Percentiles rank a stretch among this genome's conserved stretches.
These are phyloP conservation scores for Macaria notata DNA, from an alignment of 2,888 invertebrate species.

Conservation along the genomic window DNA sequence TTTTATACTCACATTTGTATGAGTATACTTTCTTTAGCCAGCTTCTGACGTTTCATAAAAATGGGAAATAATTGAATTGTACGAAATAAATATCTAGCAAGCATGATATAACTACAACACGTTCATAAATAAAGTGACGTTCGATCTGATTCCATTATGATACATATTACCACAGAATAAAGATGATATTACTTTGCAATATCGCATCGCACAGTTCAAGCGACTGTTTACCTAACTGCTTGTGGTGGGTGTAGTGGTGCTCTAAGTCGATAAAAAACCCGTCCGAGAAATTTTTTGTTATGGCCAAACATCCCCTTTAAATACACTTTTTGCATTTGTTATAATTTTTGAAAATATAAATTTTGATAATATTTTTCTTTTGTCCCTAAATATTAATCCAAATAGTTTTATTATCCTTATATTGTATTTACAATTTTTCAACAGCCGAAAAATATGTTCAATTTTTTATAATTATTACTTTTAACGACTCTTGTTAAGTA, in stretches of 20 bases:
- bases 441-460: slow-evolving; percentile 83
- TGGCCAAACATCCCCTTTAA: slow-evolving; percentile 80
- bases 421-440: slow-evolving; percentile 83
- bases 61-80: too few species aligned
- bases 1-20: too few species aligned
- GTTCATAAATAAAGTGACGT: slow-evolving; percentile 31
- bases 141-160: slow-evolving; percentile 63
- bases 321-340: slow-evolving; percentile 80
- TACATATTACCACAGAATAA: slow-evolving; percentile 37
- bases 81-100: too few species aligned
- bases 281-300: slow-evolving; percentile 70
- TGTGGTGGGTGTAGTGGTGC: slow-evolving; percentile 68
- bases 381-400: slow-evolving; percentile 83
- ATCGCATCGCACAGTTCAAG: slow-evolving; percentile 70
- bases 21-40: too few species aligned
- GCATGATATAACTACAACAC: too few species aligned
- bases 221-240: slow-evolving; percentile 78
- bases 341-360: slow-evolving; percentile 83
- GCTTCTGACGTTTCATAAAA: too few species aligned
- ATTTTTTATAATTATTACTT: slow-evolving; percentile 78
- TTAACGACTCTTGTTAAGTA: slow-evolving; percentile 83
- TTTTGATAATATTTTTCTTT: slow-evolving; percentile 81
- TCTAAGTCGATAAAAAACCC: slow-evolving; percentile 78
- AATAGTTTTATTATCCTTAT: slow-evolving; percentile 82
- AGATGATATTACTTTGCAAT: slow-evolving; percentile 60